Percentiles rank a stretch among this genome's conserved stretches.
phyloP scores from a whole-genome alignment of 2,797 vertebrate genomes.

The Crax fasciolata region DNA sequence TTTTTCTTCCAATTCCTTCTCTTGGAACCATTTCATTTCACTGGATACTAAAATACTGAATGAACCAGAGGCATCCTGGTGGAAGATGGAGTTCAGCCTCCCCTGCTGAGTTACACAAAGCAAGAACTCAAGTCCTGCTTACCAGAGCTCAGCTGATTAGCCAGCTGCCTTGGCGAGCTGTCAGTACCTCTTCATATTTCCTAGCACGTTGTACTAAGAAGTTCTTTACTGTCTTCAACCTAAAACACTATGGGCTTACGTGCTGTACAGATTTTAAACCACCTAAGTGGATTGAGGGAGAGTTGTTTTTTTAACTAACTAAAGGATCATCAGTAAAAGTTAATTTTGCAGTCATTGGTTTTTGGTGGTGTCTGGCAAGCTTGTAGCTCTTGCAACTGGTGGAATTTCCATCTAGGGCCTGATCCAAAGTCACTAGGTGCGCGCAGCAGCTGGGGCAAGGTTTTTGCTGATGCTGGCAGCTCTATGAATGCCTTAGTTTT shows the following conservation, averaged over 20 bases:
- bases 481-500: background rate
- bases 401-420: background rate
- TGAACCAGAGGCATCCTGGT: background rate
- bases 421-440: constrained; percentile 25
- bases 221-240: background rate
- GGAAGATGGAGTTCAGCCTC: background rate
- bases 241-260: background rate
- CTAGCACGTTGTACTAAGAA: background rate
- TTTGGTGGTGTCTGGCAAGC: background rate
- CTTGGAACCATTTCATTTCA: background rate
- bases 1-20: background rate
- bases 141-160: background rate
- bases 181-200: background rate
- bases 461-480: constrained; percentile 47
- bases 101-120: background rate
- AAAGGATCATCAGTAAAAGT: background rate
- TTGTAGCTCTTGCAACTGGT: background rate
- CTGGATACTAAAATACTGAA: background rate
- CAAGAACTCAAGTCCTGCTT: background rate
- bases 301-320: background rate
- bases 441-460: background rate
- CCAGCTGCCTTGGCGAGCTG: background rate
- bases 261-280: background rate
- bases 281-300: accelerated
- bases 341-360: background rate